Conservation (phyloP, 2,888 invertebrate species). For the Xylota sylvarum region DNA sequence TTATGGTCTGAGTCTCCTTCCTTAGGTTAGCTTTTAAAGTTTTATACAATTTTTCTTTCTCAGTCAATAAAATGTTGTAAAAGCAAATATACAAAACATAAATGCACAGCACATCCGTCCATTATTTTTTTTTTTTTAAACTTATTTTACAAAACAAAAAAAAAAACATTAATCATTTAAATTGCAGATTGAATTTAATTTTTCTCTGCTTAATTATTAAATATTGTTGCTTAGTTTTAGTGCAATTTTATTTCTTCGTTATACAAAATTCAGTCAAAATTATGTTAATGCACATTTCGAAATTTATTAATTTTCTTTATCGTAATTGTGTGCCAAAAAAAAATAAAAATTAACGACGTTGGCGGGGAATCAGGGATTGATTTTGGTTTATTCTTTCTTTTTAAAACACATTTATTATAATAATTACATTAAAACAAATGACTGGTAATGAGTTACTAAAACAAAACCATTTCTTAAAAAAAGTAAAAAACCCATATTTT, state of each 20-base stretch:
- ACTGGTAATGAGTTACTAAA: constrained; percentile 76
- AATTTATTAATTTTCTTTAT: constrained; percentile 22
- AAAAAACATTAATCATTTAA: constrained; percentile 14
- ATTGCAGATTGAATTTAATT: constrained; percentile 43
- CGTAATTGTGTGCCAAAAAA: constrained; percentile 69
- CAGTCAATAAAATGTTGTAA: constrained; percentile 20
- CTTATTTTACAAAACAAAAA: constrained; percentile 18
- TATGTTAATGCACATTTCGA: constrained; percentile 31
- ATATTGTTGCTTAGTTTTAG: constrained; percentile 71
- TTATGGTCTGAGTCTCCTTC: constrained; percentile 28
- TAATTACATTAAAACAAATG: constrained; percentile 52
- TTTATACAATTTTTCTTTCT: constrained; percentile 19
- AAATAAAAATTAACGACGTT: constrained; percentile 42
- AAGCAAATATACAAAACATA: constrained; percentile 21
- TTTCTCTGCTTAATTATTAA: constrained; percentile 23
- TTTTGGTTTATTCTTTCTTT: constrained; percentile 25
- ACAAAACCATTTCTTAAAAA: constrained; percentile 34
- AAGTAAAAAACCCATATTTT: constrained; percentile 47
- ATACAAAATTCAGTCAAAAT: neutral
- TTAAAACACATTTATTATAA: neutral
- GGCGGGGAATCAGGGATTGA: constrained; percentile 65
- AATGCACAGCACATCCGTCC: constrained; percentile 74
- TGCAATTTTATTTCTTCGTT: constrained; percentile 21
- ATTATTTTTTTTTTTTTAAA: constrained; percentile 50
- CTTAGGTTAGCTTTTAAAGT: constrained; percentile 40